phyloP scores from a whole-genome alignment of 1,140 invertebrate species.

The Caenorhabditis briggsae region DNA sequence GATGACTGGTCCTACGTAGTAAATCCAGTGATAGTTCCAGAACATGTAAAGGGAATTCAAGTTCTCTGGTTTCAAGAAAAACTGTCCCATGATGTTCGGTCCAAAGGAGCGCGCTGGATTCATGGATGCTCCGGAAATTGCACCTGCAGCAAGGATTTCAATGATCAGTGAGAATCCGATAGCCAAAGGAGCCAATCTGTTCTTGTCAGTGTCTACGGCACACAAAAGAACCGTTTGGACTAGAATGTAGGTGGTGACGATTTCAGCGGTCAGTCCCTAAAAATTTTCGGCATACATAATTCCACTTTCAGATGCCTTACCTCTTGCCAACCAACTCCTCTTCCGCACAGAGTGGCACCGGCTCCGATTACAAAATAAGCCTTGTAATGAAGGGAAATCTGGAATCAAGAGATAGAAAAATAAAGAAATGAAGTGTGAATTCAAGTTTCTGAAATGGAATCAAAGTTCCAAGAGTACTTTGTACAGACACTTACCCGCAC shows the following conservation, averaged over 20 bases:
- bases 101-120: slow-evolving; percentile 79
- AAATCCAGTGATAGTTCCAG: slow-evolving; percentile 79
- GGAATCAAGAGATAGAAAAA: background rate
- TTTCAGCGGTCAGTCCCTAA: slow-evolving; percentile 74
- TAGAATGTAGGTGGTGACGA: slow-evolving; percentile 75
- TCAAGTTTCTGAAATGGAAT: background rate
- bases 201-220: slow-evolving; percentile 74
- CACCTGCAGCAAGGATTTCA: slow-evolving; percentile 74
- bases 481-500: slow-evolving; percentile 19
- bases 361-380: background rate
- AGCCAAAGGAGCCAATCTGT: slow-evolving; percentile 75
- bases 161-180: slow-evolving; percentile 77
- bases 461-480: slow-evolving; percentile 32
- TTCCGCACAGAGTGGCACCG: slow-evolving; percentile 43
- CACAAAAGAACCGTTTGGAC: slow-evolving; percentile 76
- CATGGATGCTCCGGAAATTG: slow-evolving; percentile 78
- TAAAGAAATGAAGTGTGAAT: too few relatives aligned
- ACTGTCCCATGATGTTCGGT: slow-evolving; percentile 75
- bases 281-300: background rate
- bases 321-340: slow-evolving; percentile 9
- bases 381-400: slow-evolving; percentile 38
- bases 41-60: slow-evolving; percentile 50
- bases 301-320: background rate
- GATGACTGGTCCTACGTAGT: slow-evolving; percentile 78
- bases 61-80: slow-evolving; percentile 55